These are phyloP conservation scores for Cydia pomonella DNA, from an alignment of 1,140 invertebrate genomes.

Conservation along the genomic window DNA sequence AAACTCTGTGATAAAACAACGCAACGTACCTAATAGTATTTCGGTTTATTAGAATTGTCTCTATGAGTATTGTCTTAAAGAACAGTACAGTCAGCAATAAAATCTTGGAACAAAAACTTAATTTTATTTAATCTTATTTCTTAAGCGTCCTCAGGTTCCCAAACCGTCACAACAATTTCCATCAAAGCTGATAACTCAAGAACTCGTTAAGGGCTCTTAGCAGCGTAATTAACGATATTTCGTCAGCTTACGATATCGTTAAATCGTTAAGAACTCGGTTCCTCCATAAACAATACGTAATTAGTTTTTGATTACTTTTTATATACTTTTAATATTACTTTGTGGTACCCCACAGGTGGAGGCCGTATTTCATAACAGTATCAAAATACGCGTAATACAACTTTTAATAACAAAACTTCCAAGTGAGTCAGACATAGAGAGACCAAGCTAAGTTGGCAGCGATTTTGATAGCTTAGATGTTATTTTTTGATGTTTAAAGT, in stretches of 20 bases:
- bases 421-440: not conserved
- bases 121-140: too few species aligned
- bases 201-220: not conserved
- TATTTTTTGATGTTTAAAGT: too few species aligned
- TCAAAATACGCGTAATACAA: not conserved
- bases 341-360: not conserved
- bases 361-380: not conserved
- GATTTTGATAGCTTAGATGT: too few species aligned
- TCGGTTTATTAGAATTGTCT: too few species aligned
- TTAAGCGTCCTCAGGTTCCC: too few species aligned
- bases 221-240: slow-evolving; percentile 10
- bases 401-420: not conserved
- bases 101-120: too few species aligned
- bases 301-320: slow-evolving; percentile 14
- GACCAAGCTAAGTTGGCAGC: too few species aligned
- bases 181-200: not conserved
- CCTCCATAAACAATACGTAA: slow-evolving; percentile 7
- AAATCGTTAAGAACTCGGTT: not conserved
- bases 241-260: slow-evolving; percentile 1
- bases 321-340: not conserved
- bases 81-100: too few species aligned
- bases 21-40: too few species aligned
- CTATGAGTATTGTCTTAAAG: too few species aligned
- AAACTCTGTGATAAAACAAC: too few species aligned
- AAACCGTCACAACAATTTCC: not conserved